Evolutionary conservation across 2,113 vertebrate genomes (phyloP).

Genomic region (Natator depressus): DNA sequence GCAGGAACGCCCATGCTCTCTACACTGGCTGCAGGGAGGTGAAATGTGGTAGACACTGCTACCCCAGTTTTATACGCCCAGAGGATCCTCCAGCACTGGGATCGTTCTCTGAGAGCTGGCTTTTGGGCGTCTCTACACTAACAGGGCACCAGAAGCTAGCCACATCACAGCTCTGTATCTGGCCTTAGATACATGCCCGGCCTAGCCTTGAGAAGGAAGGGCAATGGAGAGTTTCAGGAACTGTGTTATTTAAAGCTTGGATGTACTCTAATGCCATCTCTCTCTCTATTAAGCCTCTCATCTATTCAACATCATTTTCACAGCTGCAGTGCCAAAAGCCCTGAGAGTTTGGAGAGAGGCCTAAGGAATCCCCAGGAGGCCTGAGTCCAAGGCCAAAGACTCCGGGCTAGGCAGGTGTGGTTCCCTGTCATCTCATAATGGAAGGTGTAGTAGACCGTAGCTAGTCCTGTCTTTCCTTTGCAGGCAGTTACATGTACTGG

Average conservation of each 20-base stretch:
- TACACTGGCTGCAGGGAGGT: background rate
- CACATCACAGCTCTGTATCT: background rate
- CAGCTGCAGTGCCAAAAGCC: rapidly evolving
- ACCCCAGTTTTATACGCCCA: background rate
- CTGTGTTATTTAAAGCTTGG: background rate
- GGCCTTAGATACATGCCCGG: background rate
- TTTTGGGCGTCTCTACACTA: background rate
- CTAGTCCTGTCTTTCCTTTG: background rate
- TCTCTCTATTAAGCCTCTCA: rapidly evolving
- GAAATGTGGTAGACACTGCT: background rate
- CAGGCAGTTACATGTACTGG: background rate
- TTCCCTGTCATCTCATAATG: background rate
- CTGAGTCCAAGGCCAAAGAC: background rate
- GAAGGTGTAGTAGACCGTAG: background rate
- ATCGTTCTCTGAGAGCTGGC: background rate
- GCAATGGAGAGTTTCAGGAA: background rate
- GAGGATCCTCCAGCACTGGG: background rate
- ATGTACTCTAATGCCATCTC: background rate
- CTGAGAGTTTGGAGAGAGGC: rapidly evolving
- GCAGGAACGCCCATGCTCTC: background rate
- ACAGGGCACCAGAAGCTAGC: background rate
- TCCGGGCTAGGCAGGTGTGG: background rate
- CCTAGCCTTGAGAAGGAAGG: background rate
- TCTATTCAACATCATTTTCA: rapidly evolving
- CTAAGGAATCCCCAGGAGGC: background rate